Evolutionary conservation across 2,113 vertebrate species (phyloP), one percentile per base, ranked within the genome.

Genomic region (Oreotragus oreotragus): DNA sequence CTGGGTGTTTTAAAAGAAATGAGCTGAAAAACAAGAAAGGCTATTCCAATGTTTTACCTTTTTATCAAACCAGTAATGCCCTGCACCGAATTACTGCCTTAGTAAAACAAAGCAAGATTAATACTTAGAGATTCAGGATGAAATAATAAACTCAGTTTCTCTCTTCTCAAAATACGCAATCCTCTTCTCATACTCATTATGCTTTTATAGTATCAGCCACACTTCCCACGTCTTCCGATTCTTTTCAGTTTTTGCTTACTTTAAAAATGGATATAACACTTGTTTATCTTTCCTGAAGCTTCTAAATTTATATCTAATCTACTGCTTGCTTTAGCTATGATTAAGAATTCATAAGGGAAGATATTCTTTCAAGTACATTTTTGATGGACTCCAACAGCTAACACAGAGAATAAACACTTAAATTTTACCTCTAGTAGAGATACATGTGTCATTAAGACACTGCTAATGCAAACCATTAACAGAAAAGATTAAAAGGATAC

Each of bases 331-430:
- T 97, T 93, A 97, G 84, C 64, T 94, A 97, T 97, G 57, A 97
- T 98, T 98, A 98, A 97, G 62, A 97, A 97, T 98, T 98, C 88
- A 96, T 96, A 96, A 97, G 80, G 90, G 88, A 98, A 97, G 96
- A 95, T 96, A 97, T 36, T 94, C 79, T 97, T 93, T 96, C 96
- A 97, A 84, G 57, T 58, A 93, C 23, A 96, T 64, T 77, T 96
- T 27, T 94, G n/a, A 93, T 94, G 80, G 55, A 96, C 81, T 96
- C 60, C 55, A 96, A 87, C 14, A 76, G 64, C 60, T 94, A 95
- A 90, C 73, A 80, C 73, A 77, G 80, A 96, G 53, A 84, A 83
- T 88, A 96, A 96, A 95, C 84, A 97, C 70, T 73, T 79, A 97
- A 88, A 36, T 92, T 91, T 93, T 80, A 94, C 43, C 49, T 96